These are phyloP conservation scores for Apodemia hepburni DNA, from an alignment of 2,888 invertebrate species.

Conservation along the genomic window DNA sequence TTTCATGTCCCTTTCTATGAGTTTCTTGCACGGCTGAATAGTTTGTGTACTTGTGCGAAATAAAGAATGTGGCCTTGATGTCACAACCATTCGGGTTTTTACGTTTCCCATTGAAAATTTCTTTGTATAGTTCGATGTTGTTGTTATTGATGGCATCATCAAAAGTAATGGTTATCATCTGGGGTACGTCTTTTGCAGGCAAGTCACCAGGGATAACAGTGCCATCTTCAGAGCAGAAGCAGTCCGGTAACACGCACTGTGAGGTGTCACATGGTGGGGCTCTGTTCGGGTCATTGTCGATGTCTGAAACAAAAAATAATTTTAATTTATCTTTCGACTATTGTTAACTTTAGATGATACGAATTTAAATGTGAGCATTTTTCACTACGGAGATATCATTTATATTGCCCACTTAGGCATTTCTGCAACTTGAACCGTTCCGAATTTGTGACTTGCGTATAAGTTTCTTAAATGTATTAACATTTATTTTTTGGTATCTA, in stretches of 20 bases:
- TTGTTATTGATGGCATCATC: conserved; percentile 97
- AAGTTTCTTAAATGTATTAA: background rate
- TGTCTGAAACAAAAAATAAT: conserved; percentile 77
- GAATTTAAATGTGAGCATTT: too few relatives aligned
- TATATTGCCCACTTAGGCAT: too few relatives aligned
- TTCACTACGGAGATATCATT: too few relatives aligned
- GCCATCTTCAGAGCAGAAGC: conserved; percentile 96
- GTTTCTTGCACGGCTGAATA: conserved; percentile 96
- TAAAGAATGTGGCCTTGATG: conserved; percentile 95
- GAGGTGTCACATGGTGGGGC: conserved; percentile 93
- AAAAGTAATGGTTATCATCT: conserved; percentile 97
- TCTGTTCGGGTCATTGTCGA: conserved; percentile 95
- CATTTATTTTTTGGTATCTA: too few relatives aligned
- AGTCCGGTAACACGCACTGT: conserved; percentile 93
- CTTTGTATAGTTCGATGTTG: conserved; percentile 95
- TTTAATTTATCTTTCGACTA: background rate
- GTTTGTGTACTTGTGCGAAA: conserved; percentile 96
- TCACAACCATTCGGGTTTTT: conserved; percentile 97
- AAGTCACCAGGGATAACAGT: conserved; percentile 92
- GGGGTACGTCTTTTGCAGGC: conserved; percentile 91
- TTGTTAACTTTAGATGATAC: background rate
- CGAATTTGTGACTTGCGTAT: background rate
- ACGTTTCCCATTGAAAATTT: conserved; percentile 93
- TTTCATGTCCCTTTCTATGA: conserved; percentile 95
- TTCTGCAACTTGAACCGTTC: background rate